These are phyloP conservation scores for Hermaeophaga mercurialis DNA, from an alignment of 2,888 invertebrate species.

Conservation along the genomic window DNA sequence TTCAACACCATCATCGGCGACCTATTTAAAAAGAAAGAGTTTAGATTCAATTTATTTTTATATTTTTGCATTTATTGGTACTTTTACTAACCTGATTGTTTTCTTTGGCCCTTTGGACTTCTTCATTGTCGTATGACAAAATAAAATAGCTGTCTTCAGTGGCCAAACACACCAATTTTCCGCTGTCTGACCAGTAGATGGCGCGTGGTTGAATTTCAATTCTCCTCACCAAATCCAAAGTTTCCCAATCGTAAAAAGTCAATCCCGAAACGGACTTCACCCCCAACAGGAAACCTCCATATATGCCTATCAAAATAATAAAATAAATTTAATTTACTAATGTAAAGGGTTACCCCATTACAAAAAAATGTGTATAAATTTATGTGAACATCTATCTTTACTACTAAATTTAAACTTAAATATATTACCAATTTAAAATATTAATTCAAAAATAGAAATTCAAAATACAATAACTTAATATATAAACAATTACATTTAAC, in stretches of 20 bases:
- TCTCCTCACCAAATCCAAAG: constrained; percentile 85
- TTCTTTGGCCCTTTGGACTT: constrained; percentile 78
- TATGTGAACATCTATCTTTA: no score
- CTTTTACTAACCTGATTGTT: constrained; percentile 63
- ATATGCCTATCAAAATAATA: constrained; percentile 42
- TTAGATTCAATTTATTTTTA: no score
- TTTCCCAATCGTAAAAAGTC: constrained; percentile 98
- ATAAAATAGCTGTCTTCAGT: constrained; percentile 96
- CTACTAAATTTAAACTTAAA: no score
- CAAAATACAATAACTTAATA: no score
- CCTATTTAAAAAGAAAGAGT: constrained; percentile 48
- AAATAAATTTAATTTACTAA: no score
- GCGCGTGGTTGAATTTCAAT: constrained; percentile 95
- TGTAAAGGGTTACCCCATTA: no score
- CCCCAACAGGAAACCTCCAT: constrained; percentile 59
- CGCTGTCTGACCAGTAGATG: constrained; percentile 97
- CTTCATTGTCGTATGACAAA: constrained; percentile 83
- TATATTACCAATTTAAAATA: no score
- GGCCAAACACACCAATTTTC: constrained; percentile 90
- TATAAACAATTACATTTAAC: no score
- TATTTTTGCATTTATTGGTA: no score
- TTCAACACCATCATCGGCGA: constrained; percentile 91
- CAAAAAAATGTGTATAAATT: no score
- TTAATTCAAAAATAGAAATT: no score
- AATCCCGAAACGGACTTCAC: constrained; percentile 91